A percentile compares a stretch with the other conserved stretches of the same genome.
These are phyloP conservation scores for Sciaenops ocellatus DNA, from an alignment of 2,797 vertebrate species.

Conservation along the genomic window DNA sequence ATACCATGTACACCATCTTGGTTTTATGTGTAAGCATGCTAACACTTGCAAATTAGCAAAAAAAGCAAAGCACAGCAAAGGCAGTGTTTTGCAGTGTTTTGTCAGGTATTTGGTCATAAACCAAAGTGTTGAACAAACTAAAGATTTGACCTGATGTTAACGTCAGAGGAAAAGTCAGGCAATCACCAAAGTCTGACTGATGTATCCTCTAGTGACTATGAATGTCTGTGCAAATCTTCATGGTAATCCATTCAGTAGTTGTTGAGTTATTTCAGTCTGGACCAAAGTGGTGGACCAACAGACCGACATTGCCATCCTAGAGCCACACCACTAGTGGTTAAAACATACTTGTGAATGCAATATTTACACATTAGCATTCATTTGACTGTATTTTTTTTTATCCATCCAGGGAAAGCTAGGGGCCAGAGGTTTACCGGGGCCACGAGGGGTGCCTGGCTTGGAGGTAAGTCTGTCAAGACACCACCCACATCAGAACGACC, in stretches of 20 bases:
- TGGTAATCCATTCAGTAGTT: conserved; percentile 1
- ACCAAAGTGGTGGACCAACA: conserved; percentile 2
- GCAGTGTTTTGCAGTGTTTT: neutral
- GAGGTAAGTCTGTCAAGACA: conserved; percentile 85
- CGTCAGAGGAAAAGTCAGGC: neutral
- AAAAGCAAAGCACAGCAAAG: too few relatives aligned
- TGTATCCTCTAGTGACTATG: neutral
- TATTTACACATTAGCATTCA: conserved; percentile 23
- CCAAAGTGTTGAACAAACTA: neutral
- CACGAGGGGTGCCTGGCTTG: conserved; percentile 91
- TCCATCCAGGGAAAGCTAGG: conserved; percentile 92
- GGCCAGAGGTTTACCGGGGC: conserved; percentile 94
- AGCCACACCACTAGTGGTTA: neutral
- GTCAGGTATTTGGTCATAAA: neutral
- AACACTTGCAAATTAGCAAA: neutral
- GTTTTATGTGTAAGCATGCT: neutral
- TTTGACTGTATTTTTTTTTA: conserved; percentile 28
- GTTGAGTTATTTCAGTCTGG: conserved; percentile 8
- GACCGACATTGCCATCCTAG: neutral
- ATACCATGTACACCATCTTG: neutral
- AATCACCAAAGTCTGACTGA: neutral
- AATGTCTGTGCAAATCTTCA: neutral
- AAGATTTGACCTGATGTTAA: neutral
- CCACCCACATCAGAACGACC: conserved; percentile 29
- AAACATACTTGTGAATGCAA: conserved; percentile 23